These are phyloP conservation scores for Subacronicta megacephala DNA, from an alignment of 2,888 invertebrate genomes.

Conservation along the genomic window DNA sequence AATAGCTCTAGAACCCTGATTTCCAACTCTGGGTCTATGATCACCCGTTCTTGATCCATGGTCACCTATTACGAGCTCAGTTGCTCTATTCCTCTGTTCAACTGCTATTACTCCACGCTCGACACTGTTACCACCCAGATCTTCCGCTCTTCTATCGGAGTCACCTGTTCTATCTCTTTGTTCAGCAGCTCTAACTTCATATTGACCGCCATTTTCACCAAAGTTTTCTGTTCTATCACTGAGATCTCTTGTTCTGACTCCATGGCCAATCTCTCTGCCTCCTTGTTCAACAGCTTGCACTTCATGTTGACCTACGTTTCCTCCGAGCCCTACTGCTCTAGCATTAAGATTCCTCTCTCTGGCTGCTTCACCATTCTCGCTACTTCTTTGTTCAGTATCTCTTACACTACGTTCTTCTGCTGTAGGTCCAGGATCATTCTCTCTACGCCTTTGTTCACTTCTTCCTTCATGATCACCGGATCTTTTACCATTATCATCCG, in stretches of 20 bases:
- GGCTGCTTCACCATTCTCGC: no score
- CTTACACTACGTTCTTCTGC: neutral
- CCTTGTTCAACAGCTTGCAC: neutral
- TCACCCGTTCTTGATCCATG: constrained; percentile 10
- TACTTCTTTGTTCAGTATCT: no score
- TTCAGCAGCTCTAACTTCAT: neutral
- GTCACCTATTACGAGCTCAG: neutral
- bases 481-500: neutral
- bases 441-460: neutral
- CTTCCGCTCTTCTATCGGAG: neutral
- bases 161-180: neutral
- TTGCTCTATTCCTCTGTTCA: constrained; percentile 5
- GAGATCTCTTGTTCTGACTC: no score
- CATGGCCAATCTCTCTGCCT: no score
- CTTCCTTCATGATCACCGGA: neutral
- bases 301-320: no score
- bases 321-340: no score
- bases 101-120: neutral
- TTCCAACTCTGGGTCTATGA: neutral
- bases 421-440: neutral
- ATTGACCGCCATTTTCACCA: no score
- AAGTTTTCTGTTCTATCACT: no score
- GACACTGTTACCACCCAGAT: neutral
- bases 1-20: no score
- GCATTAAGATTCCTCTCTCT: no score